These are phyloP conservation scores for Trichacis sp. DNA, from an alignment of 2,888 invertebrate genomes.

Conservation along the genomic window DNA sequence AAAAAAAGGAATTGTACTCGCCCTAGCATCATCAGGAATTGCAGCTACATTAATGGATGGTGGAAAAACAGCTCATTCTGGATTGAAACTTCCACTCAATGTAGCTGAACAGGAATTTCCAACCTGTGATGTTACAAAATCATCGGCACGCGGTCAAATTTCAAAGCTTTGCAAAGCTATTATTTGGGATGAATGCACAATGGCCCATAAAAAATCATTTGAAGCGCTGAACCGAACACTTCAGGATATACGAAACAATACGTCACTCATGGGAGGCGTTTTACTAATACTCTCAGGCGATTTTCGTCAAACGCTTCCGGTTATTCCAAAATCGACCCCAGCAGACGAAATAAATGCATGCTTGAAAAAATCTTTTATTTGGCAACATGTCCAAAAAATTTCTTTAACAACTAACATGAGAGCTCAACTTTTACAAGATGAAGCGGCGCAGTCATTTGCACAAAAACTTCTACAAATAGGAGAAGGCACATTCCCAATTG, in stretches of 20 bases:
- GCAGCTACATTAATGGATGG: slow-evolving; percentile 65
- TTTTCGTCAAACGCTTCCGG: slow-evolving; percentile 50
- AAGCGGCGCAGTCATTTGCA: slow-evolving; percentile 18
- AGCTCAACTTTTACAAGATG: slow-evolving; percentile 23
- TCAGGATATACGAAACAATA: slow-evolving; percentile 32
- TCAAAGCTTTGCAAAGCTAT: slow-evolving; percentile 55
- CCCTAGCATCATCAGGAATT: slow-evolving; percentile 67
- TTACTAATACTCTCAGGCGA: slow-evolving; percentile 47
- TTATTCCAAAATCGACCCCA: slow-evolving; percentile 44
- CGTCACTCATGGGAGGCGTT: slow-evolving; percentile 37
- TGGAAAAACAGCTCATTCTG: slow-evolving; percentile 63
- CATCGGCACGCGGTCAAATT: slow-evolving; percentile 49
- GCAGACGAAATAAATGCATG: slow-evolving; percentile 6
- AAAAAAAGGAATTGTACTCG: slow-evolving; percentile 53
- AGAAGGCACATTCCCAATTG: slow-evolving; percentile 28
- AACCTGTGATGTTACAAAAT: slow-evolving; percentile 55
- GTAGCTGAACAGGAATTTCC: no score
- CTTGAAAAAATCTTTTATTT: slow-evolving; percentile 11
- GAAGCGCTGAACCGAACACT: slow-evolving; percentile 16
- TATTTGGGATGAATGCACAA: slow-evolving; percentile 63
- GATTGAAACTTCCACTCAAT: slow-evolving; percentile 61
- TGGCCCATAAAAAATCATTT: slow-evolving; percentile 7
- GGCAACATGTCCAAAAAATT: slow-evolving; percentile 32
- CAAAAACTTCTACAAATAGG: slow-evolving; percentile 38
- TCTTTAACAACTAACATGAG: slow-evolving; percentile 31